Evolutionary conservation across 1,140 invertebrate genomes (phyloP).

Genomic region (Cydia strobilella): DNA sequence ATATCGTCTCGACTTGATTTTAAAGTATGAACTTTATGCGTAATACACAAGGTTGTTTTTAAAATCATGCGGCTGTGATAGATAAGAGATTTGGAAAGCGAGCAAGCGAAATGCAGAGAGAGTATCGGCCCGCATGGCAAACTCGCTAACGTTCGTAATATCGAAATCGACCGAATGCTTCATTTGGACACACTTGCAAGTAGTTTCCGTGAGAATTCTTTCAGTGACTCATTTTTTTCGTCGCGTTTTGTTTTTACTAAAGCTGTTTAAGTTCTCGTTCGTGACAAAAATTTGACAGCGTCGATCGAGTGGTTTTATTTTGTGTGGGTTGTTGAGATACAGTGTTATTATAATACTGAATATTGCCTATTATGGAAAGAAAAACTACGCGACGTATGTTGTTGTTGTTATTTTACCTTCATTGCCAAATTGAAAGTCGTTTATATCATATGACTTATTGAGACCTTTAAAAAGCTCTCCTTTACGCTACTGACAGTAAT

Average conservation of each 20-base stretch:
- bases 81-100: background rate
- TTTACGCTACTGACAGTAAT: too few relatives aligned
- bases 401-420: too few relatives aligned
- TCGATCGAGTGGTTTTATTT: background rate
- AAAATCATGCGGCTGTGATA: background rate
- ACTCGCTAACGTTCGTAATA: conserved; percentile 27
- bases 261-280: background rate
- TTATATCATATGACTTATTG: too few relatives aligned
- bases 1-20: background rate
- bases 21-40: background rate
- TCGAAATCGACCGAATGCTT: conserved; percentile 13
- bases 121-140: conserved; percentile 38
- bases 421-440: too few relatives aligned
- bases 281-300: background rate
- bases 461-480: too few relatives aligned
- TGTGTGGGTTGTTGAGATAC: background rate
- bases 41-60: background rate
- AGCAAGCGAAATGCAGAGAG: conserved; percentile 44
- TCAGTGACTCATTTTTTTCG: background rate
- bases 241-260: background rate
- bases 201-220: conserved; percentile 7
- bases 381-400: too few relatives aligned
- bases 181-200: conserved; percentile 6
- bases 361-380: background rate
- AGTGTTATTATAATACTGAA: background rate